phyloP scores from a whole-genome alignment of 2,797 vertebrate genomes.

The Vireo griseus region DNA sequence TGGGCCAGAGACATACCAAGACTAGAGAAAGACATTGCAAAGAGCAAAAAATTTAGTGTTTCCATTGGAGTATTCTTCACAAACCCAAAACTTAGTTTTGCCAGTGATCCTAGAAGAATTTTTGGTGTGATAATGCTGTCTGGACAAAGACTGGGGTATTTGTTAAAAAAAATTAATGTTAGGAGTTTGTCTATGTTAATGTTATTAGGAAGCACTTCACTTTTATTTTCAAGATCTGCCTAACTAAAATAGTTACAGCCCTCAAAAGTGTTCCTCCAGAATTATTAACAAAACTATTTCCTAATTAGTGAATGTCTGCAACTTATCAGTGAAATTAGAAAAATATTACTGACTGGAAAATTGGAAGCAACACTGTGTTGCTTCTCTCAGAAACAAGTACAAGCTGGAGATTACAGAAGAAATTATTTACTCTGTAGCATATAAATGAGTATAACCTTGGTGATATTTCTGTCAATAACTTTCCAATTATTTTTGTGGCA shows the following conservation, averaged over 20 bases:
- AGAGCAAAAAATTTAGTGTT: not conserved
- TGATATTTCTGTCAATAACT: not conserved
- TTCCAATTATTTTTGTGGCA: not conserved
- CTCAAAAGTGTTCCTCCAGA: not conserved
- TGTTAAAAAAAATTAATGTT: not conserved
- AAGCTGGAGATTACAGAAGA: not conserved
- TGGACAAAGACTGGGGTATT: not conserved
- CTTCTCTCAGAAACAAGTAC: not conserved
- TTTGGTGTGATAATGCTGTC: not conserved
- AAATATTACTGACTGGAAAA: not conserved
- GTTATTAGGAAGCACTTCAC: not conserved
- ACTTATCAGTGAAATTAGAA: not conserved
- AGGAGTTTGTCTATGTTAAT: not conserved
- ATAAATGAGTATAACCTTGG: not conserved
- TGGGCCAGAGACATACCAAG: not conserved
- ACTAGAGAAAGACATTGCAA: not conserved
- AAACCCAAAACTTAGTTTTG: not conserved
- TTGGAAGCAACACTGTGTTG: not conserved
- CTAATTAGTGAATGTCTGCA: not conserved
- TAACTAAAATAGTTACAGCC: not conserved
- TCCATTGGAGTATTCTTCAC: not conserved
- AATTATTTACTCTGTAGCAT: not conserved
- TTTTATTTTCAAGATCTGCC: not conserved
- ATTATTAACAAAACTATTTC: not conserved
- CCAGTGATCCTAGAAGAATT: not conserved